phyloP scores from a whole-genome alignment of 2,797 vertebrate genomes.

The Rousettus madagascariensis region DNA sequence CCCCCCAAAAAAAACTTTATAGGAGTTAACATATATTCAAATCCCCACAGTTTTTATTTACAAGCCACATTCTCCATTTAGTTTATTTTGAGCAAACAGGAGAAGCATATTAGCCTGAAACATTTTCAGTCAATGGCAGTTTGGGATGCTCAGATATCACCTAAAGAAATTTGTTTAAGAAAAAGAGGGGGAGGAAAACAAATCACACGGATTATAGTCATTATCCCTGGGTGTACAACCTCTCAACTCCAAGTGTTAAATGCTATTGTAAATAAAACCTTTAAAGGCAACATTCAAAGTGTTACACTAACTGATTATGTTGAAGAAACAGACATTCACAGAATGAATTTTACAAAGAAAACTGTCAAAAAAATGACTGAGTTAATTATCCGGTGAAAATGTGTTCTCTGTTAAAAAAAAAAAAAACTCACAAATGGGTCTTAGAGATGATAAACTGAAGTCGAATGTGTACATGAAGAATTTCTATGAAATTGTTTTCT shows the following conservation, averaged over 20 bases:
- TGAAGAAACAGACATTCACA: not conserved
- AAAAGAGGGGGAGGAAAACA: not conserved
- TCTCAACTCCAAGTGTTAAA: not conserved
- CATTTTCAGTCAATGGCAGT: not conserved
- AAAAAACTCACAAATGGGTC: not conserved
- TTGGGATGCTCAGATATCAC: not conserved
- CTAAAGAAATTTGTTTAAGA: not conserved
- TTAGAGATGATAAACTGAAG: not conserved
- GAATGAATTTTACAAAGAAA: conserved; percentile 45
- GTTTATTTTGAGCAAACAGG: conserved; percentile 6
- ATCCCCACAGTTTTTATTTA: not conserved
- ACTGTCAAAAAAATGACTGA: not conserved
- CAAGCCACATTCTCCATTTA: not conserved
- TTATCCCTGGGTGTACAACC: not conserved
- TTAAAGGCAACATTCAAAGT: not conserved
- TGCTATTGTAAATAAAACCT: not conserved
- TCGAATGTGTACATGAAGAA: not conserved
- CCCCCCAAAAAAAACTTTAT: not conserved
- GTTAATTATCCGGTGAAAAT: not conserved
- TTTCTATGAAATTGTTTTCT: not conserved
- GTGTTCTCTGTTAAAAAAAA: not conserved
- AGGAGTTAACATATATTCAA: not conserved
- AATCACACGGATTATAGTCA: not conserved
- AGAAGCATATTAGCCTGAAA: not conserved
- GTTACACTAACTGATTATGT: not conserved